Conservation (phyloP, 2,888 invertebrate species). For the Ophraella communa region DNA sequence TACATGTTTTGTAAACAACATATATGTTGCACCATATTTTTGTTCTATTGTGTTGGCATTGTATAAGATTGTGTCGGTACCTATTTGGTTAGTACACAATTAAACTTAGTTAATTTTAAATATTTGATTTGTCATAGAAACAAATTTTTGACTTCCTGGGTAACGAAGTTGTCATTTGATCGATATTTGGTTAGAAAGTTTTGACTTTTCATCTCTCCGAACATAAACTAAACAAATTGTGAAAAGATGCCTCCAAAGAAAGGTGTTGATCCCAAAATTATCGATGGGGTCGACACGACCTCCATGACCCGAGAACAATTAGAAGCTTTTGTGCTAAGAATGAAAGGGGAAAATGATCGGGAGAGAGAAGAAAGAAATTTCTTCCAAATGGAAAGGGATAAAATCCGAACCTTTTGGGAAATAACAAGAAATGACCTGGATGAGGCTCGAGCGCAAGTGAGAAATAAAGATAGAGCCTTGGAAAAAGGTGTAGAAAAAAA, state of each 20-base stretch:
- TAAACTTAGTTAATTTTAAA: too few relatives aligned
- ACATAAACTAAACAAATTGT: neutral
- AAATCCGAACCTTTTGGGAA: constrained; percentile 94
- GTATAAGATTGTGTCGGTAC: too few relatives aligned
- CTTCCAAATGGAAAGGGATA: constrained; percentile 94
- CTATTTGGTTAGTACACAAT: too few relatives aligned
- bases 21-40: too few relatives aligned
- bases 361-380: constrained; percentile 95
- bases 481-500: constrained; percentile 88
- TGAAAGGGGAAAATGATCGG: constrained; percentile 89
- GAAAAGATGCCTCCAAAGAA: constrained; percentile 50
- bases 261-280: constrained; percentile 57
- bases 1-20: too few relatives aligned
- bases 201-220: neutral
- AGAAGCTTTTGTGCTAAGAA: constrained; percentile 83
- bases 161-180: constrained; percentile 7
- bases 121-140: neutral
- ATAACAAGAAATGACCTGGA: constrained; percentile 89
- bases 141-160: neutral
- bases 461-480: constrained; percentile 84
- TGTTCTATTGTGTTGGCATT: too few relatives aligned
- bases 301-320: constrained; percentile 93
- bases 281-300: constrained; percentile 91
- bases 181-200: constrained; percentile 1
- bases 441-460: constrained; percentile 75